Evolutionary conservation across 2,797 vertebrate species (phyloP).

Genomic region (Glyptemys insculpta): DNA sequence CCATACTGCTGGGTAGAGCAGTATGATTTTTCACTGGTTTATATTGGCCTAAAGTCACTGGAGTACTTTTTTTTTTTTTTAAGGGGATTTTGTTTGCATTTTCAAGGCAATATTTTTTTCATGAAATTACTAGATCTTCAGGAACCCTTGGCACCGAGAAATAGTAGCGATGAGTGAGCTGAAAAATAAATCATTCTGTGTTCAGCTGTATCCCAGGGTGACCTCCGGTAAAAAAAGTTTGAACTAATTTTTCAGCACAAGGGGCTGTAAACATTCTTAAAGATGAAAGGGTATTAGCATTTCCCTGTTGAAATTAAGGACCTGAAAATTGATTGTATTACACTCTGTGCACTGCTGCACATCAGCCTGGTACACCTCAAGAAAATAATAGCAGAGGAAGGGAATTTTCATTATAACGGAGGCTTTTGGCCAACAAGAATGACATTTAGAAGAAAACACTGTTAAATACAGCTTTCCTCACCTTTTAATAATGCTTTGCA

Average conservation of each 20-base stretch:
- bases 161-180: neutral
- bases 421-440: neutral
- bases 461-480: neutral
- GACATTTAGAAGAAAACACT: fast-evolving
- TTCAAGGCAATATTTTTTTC: neutral
- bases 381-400: fast-evolving
- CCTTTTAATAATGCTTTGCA: neutral
- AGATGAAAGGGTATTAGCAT: neutral
- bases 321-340: fast-evolving
- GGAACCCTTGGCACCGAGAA: neutral
- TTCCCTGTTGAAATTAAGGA: neutral
- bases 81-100: neutral
- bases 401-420: neutral
- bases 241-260: fast-evolving
- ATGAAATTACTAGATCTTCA: neutral
- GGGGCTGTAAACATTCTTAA: neutral
- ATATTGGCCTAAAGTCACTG: neutral
- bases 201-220: neutral
- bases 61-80: neutral
- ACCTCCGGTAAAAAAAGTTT: neutral
- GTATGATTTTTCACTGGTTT: neutral
- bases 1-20: neutral
- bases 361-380: fast-evolving
- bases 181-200: neutral
- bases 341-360: neutral